Conservation (phyloP, 2,888 invertebrate species). For the Thumatha senex region DNA sequence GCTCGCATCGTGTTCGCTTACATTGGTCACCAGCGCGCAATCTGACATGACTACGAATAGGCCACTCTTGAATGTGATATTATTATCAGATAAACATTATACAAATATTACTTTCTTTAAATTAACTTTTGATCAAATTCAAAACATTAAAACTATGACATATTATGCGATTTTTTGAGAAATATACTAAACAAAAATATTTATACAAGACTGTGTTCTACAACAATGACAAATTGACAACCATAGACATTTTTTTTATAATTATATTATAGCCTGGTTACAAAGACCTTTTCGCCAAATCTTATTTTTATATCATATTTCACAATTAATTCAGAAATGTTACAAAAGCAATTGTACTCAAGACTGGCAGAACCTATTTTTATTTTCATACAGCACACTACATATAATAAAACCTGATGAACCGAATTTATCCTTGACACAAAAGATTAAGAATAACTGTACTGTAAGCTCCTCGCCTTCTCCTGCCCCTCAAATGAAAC, state of each 20-base stretch:
- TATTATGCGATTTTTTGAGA: constrained; percentile 46
- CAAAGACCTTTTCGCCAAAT: too few species aligned
- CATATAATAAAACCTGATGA: too few species aligned
- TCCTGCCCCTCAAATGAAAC: too few species aligned
- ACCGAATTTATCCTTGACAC: too few species aligned
- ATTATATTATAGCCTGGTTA: too few species aligned
- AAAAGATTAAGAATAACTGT: too few species aligned
- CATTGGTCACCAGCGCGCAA: constrained; percentile 81
- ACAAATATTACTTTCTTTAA: constrained; percentile 40
- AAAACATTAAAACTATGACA: constrained; percentile 59
- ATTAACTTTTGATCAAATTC: constrained; percentile 46
- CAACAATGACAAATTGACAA: constrained; percentile 46
- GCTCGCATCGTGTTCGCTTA: constrained; percentile 81
- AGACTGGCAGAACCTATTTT: too few species aligned
- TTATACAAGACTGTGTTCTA: constrained; percentile 52
- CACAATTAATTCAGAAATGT: too few species aligned
- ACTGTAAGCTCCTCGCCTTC: too few species aligned
- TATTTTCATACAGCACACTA: too few species aligned
- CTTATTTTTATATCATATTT: too few species aligned
- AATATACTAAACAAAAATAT: constrained; percentile 78
- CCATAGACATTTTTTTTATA: neutral
- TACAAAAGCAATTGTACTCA: too few species aligned
- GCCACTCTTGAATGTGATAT: constrained; percentile 50
- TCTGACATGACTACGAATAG: constrained; percentile 79
- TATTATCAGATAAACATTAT: constrained; percentile 61